Evolutionary conservation across 2,888 invertebrate genomes (phyloP).

Genomic region (Phengaris arion): DNA sequence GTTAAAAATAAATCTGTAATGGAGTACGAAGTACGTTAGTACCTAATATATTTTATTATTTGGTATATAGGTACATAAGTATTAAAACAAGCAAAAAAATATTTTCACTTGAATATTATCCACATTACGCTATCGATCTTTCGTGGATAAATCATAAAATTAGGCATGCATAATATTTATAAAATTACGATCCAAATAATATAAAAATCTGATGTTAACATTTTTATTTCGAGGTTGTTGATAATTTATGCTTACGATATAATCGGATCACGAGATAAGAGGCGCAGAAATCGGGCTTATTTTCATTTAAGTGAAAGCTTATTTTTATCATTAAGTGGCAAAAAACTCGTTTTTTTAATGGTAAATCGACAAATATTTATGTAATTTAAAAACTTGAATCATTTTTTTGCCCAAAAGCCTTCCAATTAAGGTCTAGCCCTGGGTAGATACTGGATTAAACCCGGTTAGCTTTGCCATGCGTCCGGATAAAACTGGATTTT

Average conservation of each 20-base stretch:
- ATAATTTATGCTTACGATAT: not conserved
- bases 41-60: too few species aligned
- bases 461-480: not conserved
- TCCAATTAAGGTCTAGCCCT: not conserved
- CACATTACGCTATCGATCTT: too few species aligned
- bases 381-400: not conserved
- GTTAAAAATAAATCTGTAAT: not conserved
- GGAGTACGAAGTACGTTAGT: not conserved
- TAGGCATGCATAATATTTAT: too few species aligned
- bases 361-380: slow-evolving; percentile 3
- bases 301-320: slow-evolving; percentile 13
- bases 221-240: not conserved
- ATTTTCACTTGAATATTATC: too few species aligned
- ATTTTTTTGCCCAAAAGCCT: slow-evolving; percentile 3
- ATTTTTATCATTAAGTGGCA: not conserved
- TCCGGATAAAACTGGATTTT: not conserved
- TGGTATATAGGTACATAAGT: too few species aligned
- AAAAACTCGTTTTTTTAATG: not conserved
- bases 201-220: not conserved
- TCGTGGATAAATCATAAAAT: too few species aligned
- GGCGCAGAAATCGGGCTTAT: slow-evolving; percentile 2
- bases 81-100: too few species aligned
- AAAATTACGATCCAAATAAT: too few species aligned
- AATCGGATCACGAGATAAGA: slow-evolving; percentile 10
- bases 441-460: slow-evolving; percentile 1